These are phyloP conservation scores for Laspeyria flexula DNA, from an alignment of 2,888 invertebrate genomes.

Conservation along the genomic window DNA sequence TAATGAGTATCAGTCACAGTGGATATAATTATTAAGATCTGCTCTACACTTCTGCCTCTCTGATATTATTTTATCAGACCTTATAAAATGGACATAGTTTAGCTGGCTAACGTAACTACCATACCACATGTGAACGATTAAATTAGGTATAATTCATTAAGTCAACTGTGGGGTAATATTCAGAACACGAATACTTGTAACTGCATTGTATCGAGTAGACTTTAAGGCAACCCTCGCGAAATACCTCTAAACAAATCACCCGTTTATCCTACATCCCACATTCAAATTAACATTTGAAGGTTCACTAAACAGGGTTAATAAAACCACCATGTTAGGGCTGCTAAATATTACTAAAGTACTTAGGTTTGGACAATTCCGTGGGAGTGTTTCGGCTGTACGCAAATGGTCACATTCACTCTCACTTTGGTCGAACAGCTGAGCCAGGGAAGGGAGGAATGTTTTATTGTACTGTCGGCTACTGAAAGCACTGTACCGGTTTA, in stretches of 20 bases:
- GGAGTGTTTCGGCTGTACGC: conserved; percentile 35
- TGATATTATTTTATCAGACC: too few species aligned
- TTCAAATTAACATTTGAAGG: conserved; percentile 12
- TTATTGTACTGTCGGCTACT: conserved; percentile 51
- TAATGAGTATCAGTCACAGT: too few species aligned
- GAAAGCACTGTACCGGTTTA: background rate
- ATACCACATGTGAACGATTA: too few species aligned
- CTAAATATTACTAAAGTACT: conserved; percentile 24
- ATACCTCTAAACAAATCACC: background rate
- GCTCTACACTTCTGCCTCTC: too few species aligned
- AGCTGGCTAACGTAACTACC: too few species aligned
- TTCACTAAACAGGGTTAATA: conserved; percentile 18
- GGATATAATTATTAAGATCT: too few species aligned
- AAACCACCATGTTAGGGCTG: conserved; percentile 20
- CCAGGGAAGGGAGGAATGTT: conserved; percentile 54
- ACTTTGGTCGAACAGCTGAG: conserved; percentile 64
- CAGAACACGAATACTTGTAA: too few species aligned
- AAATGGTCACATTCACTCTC: conserved; percentile 66
- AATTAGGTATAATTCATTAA: too few species aligned
- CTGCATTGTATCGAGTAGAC: too few species aligned
- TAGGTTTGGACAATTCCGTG: conserved; percentile 33
- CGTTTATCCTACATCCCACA: background rate
- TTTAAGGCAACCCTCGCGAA: background rate
- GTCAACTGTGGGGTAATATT: too few species aligned
- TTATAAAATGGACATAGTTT: too few species aligned